phyloP scores from a whole-genome alignment of 2,113 vertebrate genomes.

The Myanophis thanlyinensis region DNA sequence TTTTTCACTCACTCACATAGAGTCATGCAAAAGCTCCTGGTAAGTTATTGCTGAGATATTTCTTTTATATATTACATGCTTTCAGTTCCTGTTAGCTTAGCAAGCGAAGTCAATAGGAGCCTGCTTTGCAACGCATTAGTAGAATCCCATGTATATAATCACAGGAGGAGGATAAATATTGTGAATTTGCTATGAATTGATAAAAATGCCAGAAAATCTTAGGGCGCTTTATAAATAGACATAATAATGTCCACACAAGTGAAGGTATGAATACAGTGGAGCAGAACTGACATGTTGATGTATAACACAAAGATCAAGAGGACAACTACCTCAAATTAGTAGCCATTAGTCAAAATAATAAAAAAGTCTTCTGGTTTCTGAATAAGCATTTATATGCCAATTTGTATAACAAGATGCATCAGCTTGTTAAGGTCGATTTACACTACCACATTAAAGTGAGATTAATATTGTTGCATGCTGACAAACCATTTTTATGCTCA shows the following conservation, averaged over 20 bases:
- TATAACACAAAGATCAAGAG: neutral
- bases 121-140: neutral
- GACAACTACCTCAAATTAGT: neutral
- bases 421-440: conserved; percentile 3
- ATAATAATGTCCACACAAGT: neutral
- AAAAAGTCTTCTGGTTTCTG: neutral
- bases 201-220: too few species aligned
- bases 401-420: neutral
- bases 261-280: neutral
- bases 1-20: neutral
- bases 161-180: neutral
- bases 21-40: neutral
- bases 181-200: too few species aligned
- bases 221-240: neutral
- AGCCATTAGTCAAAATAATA: conserved; percentile 12
- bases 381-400: neutral
- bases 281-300: neutral
- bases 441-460: neutral
- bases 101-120: neutral
- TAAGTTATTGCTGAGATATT: neutral
- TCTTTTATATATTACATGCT: neutral
- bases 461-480: conserved; percentile 1
- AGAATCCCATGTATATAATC: neutral
- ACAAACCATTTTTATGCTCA: conserved; percentile 21
- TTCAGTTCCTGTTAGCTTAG: neutral